Conservation (phyloP, 1,140 invertebrate species). For the Zaprionus kolodkinae region DNA sequence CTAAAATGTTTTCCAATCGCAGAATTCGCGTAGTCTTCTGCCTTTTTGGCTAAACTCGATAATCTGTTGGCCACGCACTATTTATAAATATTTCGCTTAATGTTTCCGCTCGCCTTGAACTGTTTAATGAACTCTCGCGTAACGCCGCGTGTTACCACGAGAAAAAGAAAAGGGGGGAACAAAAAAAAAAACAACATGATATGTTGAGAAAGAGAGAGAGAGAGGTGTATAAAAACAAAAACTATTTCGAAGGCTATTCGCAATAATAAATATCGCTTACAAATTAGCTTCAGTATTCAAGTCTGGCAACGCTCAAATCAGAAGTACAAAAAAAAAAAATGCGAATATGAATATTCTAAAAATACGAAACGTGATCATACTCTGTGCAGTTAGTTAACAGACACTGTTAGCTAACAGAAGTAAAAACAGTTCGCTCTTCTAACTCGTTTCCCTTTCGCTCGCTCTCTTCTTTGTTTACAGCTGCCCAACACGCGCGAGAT, state of each 20-base stretch:
- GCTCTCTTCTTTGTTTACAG: slow-evolving; percentile 81
- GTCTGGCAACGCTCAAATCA: not conserved
- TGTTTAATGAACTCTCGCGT: slow-evolving; percentile 68
- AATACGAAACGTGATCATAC: not conserved
- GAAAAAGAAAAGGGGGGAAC: not conserved
- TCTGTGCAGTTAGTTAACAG: not conserved
- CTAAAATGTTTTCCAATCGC: slow-evolving; percentile 49
- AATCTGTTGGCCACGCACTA: slow-evolving; percentile 48
- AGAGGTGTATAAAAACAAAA: not conserved
- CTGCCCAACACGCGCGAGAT: slow-evolving; percentile 88
- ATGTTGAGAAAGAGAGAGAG: not conserved
- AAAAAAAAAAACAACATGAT: not conserved
- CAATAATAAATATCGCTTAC: slow-evolving; percentile 29
- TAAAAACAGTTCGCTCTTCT: not conserved
- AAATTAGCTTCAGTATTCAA: not conserved
- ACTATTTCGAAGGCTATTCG: not conserved
- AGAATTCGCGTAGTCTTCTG: slow-evolving; percentile 19
- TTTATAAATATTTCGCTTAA: slow-evolving; percentile 72
- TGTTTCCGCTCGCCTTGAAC: slow-evolving; percentile 80
- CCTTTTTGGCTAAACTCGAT: slow-evolving; percentile 10
- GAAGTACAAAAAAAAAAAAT: not conserved
- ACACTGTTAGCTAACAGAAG: not conserved
- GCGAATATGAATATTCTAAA: not conserved
- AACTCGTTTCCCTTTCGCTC: slow-evolving; percentile 30
- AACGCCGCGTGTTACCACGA: not conserved